These are phyloP conservation scores for Berghia stephanieae DNA, from an alignment of 1,140 invertebrate genomes.

Conservation along the genomic window DNA sequence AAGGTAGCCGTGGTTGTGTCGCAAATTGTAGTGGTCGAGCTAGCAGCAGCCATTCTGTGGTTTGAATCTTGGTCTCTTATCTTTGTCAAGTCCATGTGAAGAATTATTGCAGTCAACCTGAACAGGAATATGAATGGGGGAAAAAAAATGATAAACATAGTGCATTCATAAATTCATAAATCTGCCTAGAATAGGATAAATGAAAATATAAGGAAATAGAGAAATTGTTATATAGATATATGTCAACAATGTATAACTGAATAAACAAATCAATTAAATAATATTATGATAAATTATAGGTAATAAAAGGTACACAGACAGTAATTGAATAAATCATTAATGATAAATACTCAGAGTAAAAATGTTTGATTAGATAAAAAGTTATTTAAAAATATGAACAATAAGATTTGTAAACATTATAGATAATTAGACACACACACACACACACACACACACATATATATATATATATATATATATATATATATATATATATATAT, in stretches of 20 bases:
- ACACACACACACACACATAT: constrained; percentile 14
- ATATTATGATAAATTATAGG: neutral
- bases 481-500: constrained; percentile 20
- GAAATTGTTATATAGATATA: too few species aligned
- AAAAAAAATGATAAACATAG: neutral
- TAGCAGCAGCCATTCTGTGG: neutral
- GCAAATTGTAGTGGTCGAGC: neutral
- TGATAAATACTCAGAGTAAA: neutral
- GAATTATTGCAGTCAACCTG: neutral
- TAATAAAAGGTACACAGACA: neutral
- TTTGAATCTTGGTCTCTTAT: neutral
- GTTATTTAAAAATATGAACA: neutral
- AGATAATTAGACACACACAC: neutral
- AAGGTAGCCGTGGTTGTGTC: neutral
- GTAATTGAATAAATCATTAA: neutral
- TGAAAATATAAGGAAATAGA: neutral
- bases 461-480: constrained; percentile 16
- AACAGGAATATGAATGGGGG: neutral
- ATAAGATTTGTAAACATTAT: neutral
- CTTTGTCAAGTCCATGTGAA: neutral
- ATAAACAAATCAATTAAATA: neutral
- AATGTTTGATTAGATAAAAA: neutral
- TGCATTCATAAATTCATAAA: neutral
- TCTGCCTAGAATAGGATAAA: neutral
- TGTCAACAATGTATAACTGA: too few species aligned